These are phyloP conservation scores for Polia nebulosa DNA, from an alignment of 2,888 invertebrate genomes.

Conservation along the genomic window DNA sequence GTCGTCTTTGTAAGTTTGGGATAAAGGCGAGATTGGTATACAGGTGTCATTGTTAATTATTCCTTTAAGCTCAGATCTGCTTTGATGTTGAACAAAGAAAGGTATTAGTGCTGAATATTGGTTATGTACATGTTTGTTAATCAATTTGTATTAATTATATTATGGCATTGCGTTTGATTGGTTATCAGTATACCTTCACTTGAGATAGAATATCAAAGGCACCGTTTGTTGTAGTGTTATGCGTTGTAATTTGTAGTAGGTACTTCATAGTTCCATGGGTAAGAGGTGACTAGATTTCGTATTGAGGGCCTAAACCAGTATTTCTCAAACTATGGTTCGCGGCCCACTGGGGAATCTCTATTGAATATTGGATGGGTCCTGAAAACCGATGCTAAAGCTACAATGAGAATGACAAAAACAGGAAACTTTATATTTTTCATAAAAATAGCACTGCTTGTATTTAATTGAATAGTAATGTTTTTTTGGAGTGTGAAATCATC, in stretches of 20 bases:
- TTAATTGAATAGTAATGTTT: too few species aligned
- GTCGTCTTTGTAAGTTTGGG: constrained; percentile 53
- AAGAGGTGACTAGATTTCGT: not conserved
- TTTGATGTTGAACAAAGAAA: constrained; percentile 67
- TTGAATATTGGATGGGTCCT: too few species aligned
- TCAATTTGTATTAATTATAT: constrained; percentile 64
- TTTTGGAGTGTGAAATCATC: too few species aligned
- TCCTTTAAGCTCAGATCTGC: constrained; percentile 62
- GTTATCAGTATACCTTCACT: constrained; percentile 18
- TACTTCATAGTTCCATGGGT: not conserved
- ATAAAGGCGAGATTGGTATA: constrained; percentile 55
- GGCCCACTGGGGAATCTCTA: too few species aligned
- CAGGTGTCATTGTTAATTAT: constrained; percentile 61
- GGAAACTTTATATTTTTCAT: too few species aligned
- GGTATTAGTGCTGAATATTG: constrained; percentile 51
- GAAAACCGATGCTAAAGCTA: too few species aligned
- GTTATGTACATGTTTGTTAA: constrained; percentile 57
- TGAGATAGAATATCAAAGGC: constrained; percentile 23
- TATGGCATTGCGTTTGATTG: constrained; percentile 38
- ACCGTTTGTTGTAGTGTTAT: not conserved
- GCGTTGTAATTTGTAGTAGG: not conserved
- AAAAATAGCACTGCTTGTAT: too few species aligned
- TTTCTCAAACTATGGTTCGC: too few species aligned
- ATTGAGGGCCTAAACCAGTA: not conserved
- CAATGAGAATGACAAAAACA: too few species aligned